A percentile compares a stretch with the other conserved stretches of the same genome.
These are phyloP conservation scores for Aphelenchoides fujianensis DNA, from an alignment of 1,140 invertebrate genomes.

Conservation along the genomic window DNA sequence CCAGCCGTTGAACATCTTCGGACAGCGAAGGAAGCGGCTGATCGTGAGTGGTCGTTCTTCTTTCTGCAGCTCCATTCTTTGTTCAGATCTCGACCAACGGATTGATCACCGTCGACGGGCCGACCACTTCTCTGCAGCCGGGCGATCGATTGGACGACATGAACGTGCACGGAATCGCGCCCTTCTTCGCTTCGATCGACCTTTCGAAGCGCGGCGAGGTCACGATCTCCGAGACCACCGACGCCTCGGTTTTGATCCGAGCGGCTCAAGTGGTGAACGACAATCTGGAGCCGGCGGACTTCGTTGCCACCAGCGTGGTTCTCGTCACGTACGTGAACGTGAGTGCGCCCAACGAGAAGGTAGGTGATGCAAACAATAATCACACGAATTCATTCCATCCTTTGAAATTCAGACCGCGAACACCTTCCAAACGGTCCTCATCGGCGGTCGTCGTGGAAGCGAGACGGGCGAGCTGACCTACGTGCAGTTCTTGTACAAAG, in stretches of 20 bases:
- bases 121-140: conserved; percentile 5
- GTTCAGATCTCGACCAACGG: conserved; percentile 57
- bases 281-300: conserved; percentile 37
- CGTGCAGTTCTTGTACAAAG: conserved; percentile 56
- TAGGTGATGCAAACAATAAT: conserved; percentile 13
- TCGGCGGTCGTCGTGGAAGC: conserved; percentile 41
- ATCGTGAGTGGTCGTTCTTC: conserved; percentile 30
- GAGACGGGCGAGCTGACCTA: conserved; percentile 43
- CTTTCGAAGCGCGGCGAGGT: conserved; percentile 48
- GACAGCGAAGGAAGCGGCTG: conserved; percentile 42
- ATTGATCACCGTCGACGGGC: conserved; percentile 51
- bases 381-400: not conserved
- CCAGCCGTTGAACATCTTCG: conserved; percentile 55
- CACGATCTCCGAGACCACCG: conserved; percentile 50
- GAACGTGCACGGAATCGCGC: conserved; percentile 51
- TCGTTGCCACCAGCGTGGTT: conserved; percentile 47
- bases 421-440: conserved; percentile 58
- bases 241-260: conserved; percentile 39
- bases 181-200: conserved; percentile 60
- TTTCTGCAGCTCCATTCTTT: conserved; percentile 1
- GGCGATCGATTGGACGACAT: conserved; percentile 48
- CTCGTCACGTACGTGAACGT: conserved; percentile 55
- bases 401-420: conserved; percentile 32
- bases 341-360: conserved; percentile 34
- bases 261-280: conserved; percentile 44